These are phyloP conservation scores for Ctenomys sociabilis DNA, from an alignment of 2,113 vertebrate species.

Conservation along the genomic window DNA sequence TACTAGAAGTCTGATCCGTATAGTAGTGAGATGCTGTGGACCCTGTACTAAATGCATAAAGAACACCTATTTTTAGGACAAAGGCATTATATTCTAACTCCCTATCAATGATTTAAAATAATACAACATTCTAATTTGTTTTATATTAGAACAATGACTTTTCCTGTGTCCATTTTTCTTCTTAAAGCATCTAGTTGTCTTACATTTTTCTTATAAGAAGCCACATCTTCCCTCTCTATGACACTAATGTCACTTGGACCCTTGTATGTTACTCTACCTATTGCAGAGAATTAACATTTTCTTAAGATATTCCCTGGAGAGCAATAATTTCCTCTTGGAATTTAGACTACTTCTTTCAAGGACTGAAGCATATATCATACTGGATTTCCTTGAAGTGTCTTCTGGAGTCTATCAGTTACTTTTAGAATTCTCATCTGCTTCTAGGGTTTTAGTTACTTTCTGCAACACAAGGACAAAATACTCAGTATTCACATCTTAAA, in stretches of 20 bases:
- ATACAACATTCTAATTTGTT: not conserved
- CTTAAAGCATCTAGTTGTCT: not conserved
- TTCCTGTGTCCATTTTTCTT: not conserved
- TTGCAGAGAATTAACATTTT: not conserved
- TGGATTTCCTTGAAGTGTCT: not conserved
- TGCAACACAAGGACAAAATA: not conserved
- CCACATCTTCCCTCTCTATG: not conserved
- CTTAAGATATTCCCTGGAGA: not conserved
- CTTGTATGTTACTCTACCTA: not conserved
- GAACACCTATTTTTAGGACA: not conserved
- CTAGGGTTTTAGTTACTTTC: not conserved
- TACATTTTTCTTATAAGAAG: not conserved
- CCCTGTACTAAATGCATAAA: not conserved
- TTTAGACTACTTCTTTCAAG: not conserved
- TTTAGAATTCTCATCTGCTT: not conserved
- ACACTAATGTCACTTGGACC: not conserved
- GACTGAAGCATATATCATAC: not conserved
- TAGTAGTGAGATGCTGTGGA: too few relatives aligned
- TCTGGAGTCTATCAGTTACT: not conserved
- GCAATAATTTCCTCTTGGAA: not conserved
- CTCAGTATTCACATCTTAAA: not conserved
- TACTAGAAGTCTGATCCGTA: too few relatives aligned
- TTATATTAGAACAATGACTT: not conserved
- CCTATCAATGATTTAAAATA: not conserved
- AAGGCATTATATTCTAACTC: not conserved